phyloP scores from a whole-genome alignment of 2,113 vertebrate genomes.

The Lasiurus cinereus region DNA sequence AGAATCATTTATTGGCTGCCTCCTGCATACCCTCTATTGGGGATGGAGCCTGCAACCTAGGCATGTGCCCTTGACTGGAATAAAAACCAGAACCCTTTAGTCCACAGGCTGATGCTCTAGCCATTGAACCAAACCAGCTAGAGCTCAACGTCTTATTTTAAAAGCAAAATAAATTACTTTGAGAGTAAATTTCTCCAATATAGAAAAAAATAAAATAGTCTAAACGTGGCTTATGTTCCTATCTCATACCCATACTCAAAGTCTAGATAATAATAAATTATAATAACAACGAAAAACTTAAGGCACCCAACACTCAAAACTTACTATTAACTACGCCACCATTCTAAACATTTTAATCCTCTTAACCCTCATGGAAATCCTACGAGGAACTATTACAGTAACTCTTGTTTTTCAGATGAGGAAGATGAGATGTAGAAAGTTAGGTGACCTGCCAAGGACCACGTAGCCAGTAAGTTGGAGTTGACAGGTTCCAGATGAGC shows the following conservation, averaged over 20 bases:
- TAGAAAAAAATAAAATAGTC: neutral
- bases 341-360: neutral
- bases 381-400: neutral
- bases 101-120: too few species aligned
- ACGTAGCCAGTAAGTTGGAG: neutral
- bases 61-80: too few species aligned
- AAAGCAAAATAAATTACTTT: constrained; percentile 41
- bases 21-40: too few species aligned
- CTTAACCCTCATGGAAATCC: neutral
- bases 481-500: neutral
- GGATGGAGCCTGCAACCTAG: too few species aligned
- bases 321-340: neutral
- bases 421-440: neutral
- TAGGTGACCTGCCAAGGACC: neutral
- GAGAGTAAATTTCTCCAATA: neutral
- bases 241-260: neutral
- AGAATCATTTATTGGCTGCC: too few species aligned
- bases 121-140: too few species aligned
- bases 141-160: neutral
- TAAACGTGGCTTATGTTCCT: neutral
- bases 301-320: neutral
- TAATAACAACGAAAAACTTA: neutral
- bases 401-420: neutral
- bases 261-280: neutral
- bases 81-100: too few species aligned